Percentiles rank a stretch among this genome's conserved stretches.
Conservation (phyloP, 2,113 vertebrate genomes). For the Neopipo cinnamomea region DNA sequence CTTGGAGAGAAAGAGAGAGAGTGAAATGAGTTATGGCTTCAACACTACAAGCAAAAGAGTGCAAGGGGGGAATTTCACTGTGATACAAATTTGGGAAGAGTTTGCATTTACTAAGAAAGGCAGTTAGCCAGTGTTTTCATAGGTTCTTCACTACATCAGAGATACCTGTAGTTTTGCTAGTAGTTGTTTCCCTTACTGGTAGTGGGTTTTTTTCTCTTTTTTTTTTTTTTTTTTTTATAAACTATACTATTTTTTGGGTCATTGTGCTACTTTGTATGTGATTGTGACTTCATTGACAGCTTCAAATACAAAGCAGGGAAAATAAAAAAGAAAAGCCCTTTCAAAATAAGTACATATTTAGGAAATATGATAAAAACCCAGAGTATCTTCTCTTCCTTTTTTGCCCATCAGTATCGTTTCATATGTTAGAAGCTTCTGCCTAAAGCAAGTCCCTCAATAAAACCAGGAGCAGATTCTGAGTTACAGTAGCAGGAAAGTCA, state of each 20-base stretch:
- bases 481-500: background rate
- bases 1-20: background rate
- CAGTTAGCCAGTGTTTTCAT: background rate
- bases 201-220: rapidly evolving
- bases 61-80: background rate
- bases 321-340: background rate
- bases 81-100: background rate
- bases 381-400: background rate
- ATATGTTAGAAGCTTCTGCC: background rate
- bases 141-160: background rate
- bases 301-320: background rate
- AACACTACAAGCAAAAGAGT: background rate
- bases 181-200: background rate
- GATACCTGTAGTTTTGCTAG: background rate
- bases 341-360: background rate
- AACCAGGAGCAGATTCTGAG: background rate
- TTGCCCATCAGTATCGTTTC: background rate
- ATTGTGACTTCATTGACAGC: background rate
- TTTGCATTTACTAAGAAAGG: background rate
- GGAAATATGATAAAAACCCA: background rate
- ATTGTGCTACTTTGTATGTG: background rate
- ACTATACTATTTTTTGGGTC: background rate
- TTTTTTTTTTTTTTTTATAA: background rate
- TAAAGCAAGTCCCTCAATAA: background rate
- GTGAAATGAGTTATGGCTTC: background rate